A percentile compares a stretch with the other conserved stretches of the same genome.
Conservation (phyloP, 2,888 invertebrate species). For the Venusia cambrica region DNA sequence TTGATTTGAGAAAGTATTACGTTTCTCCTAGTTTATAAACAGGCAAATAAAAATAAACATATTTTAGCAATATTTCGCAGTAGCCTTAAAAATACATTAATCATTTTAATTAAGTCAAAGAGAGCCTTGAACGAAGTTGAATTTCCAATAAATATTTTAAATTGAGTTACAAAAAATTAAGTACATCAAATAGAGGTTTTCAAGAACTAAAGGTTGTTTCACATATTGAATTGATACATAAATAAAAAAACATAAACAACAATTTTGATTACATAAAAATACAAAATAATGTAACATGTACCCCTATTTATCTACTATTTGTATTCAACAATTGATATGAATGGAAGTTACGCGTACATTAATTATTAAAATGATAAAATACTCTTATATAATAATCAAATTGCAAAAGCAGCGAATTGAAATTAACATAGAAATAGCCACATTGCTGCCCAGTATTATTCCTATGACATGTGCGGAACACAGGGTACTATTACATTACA, state of each 20-base stretch:
- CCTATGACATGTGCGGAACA: too few species aligned
- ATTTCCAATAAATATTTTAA: slow-evolving; percentile 17
- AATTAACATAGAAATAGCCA: too few species aligned
- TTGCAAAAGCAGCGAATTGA: too few species aligned
- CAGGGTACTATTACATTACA: too few species aligned
- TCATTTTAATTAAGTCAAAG: slow-evolving; percentile 20
- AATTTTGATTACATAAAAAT: slow-evolving; percentile 34
- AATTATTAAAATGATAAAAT: slow-evolving; percentile 4
- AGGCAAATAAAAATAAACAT: too few species aligned
- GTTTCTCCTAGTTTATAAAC: too few species aligned
- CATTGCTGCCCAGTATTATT: too few species aligned
- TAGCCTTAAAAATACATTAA: slow-evolving; percentile 19
- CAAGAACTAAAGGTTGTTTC: slow-evolving; percentile 26
- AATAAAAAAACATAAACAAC: slow-evolving; percentile 33
- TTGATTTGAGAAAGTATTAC: too few species aligned
- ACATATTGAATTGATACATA: slow-evolving; percentile 29
- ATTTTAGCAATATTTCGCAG: neutral
- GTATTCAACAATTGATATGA: too few species aligned
- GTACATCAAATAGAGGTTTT: slow-evolving; percentile 29
- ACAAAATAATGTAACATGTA: slow-evolving; percentile 31
- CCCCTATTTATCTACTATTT: slow-evolving; percentile 20
- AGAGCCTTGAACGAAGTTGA: slow-evolving; percentile 30
- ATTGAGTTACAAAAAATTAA: slow-evolving; percentile 32
- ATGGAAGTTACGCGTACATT: slow-evolving; percentile 10
- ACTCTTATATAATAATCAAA: slow-evolving; percentile 5